Percentiles rank a stretch among this genome's conserved stretches.
These are phyloP conservation scores for Rhamphomyia laevipes DNA, from an alignment of 2,888 invertebrate species.

Conservation along the genomic window DNA sequence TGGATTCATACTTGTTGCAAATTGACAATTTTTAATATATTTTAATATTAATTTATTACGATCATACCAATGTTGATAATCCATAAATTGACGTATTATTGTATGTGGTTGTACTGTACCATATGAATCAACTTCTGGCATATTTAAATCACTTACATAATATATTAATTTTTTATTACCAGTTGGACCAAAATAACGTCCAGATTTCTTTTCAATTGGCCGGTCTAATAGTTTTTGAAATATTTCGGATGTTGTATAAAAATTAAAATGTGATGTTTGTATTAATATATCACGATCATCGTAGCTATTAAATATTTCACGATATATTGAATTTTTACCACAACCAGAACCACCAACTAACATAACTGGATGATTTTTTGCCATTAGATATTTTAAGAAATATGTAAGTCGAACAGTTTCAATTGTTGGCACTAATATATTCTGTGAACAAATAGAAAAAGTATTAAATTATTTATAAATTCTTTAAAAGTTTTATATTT, in stretches of 20 bases:
- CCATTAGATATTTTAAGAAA: slow-evolving; percentile 76
- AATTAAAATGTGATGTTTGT: slow-evolving; percentile 53
- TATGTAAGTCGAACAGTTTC: slow-evolving; percentile 80
- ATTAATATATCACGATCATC: slow-evolving; percentile 16
- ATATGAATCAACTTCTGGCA: slow-evolving; percentile 93
- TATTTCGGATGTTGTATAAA: slow-evolving; percentile 87
- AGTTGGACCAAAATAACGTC: slow-evolving; percentile 83
- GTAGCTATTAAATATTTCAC: slow-evolving; percentile 46
- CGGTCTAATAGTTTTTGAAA: slow-evolving; percentile 80
- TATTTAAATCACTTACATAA: slow-evolving; percentile 92
- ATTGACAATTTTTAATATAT: slow-evolving; percentile 89
- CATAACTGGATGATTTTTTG: slow-evolving; percentile 75
- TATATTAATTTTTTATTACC: slow-evolving; percentile 76
- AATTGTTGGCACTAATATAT: slow-evolving; percentile 72
- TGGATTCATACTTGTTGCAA: slow-evolving; percentile 93
- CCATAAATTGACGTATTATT: slow-evolving; percentile 83
- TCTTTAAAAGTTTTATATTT: no score
- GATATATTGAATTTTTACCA: slow-evolving; percentile 84
- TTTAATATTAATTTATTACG: slow-evolving; percentile 69
- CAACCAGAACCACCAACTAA: slow-evolving; percentile 81
- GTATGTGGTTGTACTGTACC: slow-evolving; percentile 95
- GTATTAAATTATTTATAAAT: not conserved
- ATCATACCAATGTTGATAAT: slow-evolving; percentile 90
- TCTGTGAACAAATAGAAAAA: slow-evolving; percentile 39
- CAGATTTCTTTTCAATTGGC: slow-evolving; percentile 90